Conservation (phyloP, 2,888 invertebrate genomes). For the Fabriciana adippe region DNA sequence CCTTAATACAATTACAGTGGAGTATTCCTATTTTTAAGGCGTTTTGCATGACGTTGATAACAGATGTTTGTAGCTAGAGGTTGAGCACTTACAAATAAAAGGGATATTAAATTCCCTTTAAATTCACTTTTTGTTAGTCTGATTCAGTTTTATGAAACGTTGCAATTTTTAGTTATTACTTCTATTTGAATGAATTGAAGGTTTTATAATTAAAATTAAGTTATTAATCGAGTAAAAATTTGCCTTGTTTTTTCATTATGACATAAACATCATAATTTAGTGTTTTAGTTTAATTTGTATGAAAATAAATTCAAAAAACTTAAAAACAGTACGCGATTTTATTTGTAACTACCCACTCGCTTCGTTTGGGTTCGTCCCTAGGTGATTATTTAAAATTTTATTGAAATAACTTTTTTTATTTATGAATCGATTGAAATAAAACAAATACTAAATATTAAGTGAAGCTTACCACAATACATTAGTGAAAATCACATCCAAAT, state of each 20-base stretch:
- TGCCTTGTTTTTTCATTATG: not conserved
- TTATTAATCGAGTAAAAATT: not conserved
- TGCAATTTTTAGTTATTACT: not conserved
- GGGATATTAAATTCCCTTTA: constrained; percentile 35
- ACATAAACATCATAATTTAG: not conserved
- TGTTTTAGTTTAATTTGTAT: too few species aligned
- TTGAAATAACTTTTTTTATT: too few species aligned
- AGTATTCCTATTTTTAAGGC: constrained; percentile 24
- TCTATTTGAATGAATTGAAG: not conserved
- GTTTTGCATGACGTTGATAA: constrained; percentile 41
- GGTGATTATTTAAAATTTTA: too few species aligned
- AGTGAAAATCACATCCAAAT: too few species aligned
- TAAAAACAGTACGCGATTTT: too few species aligned
- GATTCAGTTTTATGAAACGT: constrained; percentile 10
- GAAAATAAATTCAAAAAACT: too few species aligned
- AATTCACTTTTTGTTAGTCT: constrained; percentile 22
- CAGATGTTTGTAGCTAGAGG: constrained; percentile 35
- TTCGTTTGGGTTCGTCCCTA: too few species aligned
- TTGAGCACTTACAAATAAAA: constrained; percentile 33
- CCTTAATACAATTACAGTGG: not conserved
- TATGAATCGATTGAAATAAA: too few species aligned
- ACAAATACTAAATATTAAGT: too few species aligned
- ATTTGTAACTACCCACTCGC: too few species aligned
- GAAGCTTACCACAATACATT: too few species aligned
- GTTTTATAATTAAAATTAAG: not conserved